These are phyloP conservation scores for Callorhinus ursinus DNA, from an alignment of 2,113 vertebrate genomes.

Conservation along the genomic window DNA sequence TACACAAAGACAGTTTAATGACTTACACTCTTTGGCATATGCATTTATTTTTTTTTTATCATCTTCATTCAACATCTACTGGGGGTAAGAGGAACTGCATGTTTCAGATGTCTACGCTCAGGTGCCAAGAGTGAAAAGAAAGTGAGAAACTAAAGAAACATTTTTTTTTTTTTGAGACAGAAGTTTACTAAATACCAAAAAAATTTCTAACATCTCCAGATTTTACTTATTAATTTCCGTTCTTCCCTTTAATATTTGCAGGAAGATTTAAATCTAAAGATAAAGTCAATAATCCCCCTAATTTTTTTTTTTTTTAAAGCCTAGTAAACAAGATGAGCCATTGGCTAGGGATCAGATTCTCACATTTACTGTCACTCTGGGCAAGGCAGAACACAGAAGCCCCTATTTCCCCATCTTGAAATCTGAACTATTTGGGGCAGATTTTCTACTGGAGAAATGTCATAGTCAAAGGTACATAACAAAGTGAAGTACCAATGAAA, in stretches of 20 bases:
- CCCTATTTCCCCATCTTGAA: neutral
- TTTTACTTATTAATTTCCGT: conserved; percentile 8
- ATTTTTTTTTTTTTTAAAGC: neutral
- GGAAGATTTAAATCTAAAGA: neutral
- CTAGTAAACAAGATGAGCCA: neutral
- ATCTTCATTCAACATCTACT: neutral
- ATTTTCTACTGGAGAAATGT: conserved; percentile 4
- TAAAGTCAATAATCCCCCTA: neutral
- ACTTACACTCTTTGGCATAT: neutral
- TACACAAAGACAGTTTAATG: neutral
- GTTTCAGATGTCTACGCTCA: neutral
- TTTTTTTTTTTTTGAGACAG: neutral
- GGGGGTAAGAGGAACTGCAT: neutral
- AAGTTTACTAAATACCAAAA: neutral
- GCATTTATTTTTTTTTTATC: neutral
- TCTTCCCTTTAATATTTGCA: neutral
- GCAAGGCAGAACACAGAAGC: neutral
- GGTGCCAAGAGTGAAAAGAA: neutral
- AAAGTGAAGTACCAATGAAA: neutral
- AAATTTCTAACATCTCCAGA: neutral
- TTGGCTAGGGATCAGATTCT: neutral
- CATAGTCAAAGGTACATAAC: neutral
- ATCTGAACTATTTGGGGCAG: neutral
- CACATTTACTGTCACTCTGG: neutral
- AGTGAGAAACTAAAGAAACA: neutral